Conservation (phyloP, 92 coral and sea anemone species). For the Meandrina meandrites region DNA sequence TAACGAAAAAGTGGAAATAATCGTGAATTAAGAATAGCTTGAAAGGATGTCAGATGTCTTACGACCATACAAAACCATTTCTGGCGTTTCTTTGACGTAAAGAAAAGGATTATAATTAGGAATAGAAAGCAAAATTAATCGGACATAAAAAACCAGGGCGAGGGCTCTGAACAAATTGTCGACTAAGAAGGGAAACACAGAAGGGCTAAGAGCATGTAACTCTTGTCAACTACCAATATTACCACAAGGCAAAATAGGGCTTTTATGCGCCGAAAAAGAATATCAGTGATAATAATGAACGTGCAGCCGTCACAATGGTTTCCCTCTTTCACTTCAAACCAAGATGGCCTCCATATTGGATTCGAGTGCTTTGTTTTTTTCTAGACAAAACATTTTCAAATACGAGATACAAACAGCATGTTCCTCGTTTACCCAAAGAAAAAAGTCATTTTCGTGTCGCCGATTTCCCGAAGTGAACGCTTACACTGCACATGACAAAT, state of each 20-base stretch:
- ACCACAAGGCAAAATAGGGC: background rate
- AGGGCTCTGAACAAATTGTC: background rate
- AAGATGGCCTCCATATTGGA: background rate
- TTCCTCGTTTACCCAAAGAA: too few species aligned
- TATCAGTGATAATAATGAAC: background rate
- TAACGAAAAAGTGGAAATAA: background rate
- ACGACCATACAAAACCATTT: background rate
- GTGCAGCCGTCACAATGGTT: background rate
- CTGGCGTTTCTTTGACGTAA: background rate
- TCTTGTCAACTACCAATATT: background rate
- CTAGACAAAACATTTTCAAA: background rate
- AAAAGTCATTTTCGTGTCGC: background rate
- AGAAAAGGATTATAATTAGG: background rate
- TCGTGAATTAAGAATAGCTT: background rate
- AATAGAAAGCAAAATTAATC: background rate
- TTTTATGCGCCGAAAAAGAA: background rate
- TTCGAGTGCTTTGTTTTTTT: background rate
- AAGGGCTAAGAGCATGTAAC: background rate
- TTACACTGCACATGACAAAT: background rate
- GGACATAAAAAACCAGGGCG: background rate
- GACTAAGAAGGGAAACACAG: background rate
- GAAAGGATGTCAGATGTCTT: background rate
- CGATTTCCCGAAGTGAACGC: background rate
- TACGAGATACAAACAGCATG: background rate
- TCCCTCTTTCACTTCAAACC: background rate